Conservation (phyloP, 2,113 vertebrate genomes). For the Xiphophorus couchianus region DNA sequence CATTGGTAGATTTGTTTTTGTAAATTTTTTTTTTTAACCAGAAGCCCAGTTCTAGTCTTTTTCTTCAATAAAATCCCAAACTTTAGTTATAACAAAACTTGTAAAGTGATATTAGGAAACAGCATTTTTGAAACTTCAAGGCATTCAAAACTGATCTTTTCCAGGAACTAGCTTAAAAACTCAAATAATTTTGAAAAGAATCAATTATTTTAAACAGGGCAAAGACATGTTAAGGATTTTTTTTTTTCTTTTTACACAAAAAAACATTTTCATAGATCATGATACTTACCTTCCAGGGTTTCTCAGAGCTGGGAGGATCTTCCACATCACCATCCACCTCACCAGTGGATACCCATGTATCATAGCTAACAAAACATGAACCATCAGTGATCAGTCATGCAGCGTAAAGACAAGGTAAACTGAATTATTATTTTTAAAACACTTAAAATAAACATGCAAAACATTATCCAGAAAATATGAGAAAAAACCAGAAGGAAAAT, state of each 20-base stretch:
- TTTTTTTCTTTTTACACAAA: too few relatives aligned
- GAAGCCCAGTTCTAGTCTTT: neutral
- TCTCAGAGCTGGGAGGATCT: conserved; percentile 90
- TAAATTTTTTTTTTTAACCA: too few relatives aligned
- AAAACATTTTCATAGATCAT: neutral
- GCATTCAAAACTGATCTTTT: neutral
- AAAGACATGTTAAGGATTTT: too few relatives aligned
- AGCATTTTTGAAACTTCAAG: too few relatives aligned
- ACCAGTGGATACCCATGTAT: conserved; percentile 91
- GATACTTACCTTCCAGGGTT: conserved; percentile 88
- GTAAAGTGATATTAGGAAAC: neutral
- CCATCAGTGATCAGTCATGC: neutral
- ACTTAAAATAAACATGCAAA: neutral
- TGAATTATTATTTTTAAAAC: neutral
- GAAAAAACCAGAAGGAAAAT: neutral
- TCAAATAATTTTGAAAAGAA: too few relatives aligned
- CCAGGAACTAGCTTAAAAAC: neutral
- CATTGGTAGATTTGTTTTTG: too few relatives aligned
- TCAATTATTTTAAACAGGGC: too few relatives aligned
- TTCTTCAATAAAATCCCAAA: neutral
- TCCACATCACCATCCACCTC: conserved; percentile 94
- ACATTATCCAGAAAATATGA: neutral
- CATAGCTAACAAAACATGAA: conserved; percentile 83
- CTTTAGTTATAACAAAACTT: neutral
- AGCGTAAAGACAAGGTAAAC: neutral